Conservation (phyloP, 2,113 vertebrate genomes). For the Halichoerus grypus region DNA sequence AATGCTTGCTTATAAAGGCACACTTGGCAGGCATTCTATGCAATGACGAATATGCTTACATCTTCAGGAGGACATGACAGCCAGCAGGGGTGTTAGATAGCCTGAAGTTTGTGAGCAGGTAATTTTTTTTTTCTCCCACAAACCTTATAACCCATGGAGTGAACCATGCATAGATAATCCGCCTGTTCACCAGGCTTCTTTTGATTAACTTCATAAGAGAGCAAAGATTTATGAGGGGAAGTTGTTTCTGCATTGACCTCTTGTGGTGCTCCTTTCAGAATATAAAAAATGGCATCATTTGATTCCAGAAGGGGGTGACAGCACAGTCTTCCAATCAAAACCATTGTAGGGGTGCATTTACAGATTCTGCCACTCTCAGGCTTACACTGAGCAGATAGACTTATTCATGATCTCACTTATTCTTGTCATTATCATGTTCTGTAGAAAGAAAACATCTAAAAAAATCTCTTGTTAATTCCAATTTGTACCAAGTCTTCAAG, state of each 20-base stretch:
- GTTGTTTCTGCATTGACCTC: constrained; percentile 19
- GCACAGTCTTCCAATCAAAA: not conserved
- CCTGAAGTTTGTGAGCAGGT: not conserved
- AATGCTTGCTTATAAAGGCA: not conserved
- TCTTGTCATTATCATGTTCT: not conserved
- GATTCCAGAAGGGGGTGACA: not conserved
- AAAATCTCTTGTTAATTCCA: not conserved
- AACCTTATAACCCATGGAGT: not conserved
- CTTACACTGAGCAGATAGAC: not conserved
- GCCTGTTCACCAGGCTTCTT: not conserved
- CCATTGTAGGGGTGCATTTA: not conserved
- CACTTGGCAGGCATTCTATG: not conserved
- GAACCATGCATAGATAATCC: constrained; percentile 21
- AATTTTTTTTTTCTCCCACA: not conserved
- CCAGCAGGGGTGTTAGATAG: not conserved
- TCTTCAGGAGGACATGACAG: not conserved
- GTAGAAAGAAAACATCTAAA: constrained; percentile 1
- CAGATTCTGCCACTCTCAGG: not conserved
- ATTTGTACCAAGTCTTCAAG: constrained; percentile 10
- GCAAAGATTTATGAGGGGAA: constrained; percentile 27
- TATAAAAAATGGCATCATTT: not conserved
- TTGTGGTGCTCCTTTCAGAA: constrained; percentile 32
- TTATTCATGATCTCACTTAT: not conserved
- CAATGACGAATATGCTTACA: not conserved
- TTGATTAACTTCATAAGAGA: constrained; percentile 57